Conservation (phyloP, 2,888 invertebrate species). For the Balanococcus diminutus region DNA sequence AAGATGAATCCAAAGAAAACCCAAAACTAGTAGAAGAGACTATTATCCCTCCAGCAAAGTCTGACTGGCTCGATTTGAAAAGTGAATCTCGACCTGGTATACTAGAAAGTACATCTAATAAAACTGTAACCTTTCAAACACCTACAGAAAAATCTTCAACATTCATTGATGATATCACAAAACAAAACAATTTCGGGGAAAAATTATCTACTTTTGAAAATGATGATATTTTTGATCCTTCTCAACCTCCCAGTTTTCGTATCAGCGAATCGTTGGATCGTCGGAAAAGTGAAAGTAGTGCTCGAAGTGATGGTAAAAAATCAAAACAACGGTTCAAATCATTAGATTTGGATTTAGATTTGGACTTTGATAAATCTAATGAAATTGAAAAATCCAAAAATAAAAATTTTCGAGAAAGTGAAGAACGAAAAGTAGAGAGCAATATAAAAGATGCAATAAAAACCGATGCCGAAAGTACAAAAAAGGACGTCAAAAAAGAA, state of each 20-base stretch:
- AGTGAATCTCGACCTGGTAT: not conserved
- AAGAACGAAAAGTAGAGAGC: not conserved
- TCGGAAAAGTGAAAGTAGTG: slow-evolving; percentile 25
- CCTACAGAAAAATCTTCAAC: not conserved
- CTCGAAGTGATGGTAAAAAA: not conserved
- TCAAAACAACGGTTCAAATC: slow-evolving; percentile 35
- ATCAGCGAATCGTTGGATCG: not conserved
- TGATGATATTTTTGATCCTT: not conserved
- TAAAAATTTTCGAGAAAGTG: not conserved
- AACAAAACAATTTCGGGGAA: not conserved
- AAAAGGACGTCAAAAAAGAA: not conserved
- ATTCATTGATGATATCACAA: not conserved
- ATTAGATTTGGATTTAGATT: slow-evolving; percentile 44
- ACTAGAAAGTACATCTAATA: not conserved
- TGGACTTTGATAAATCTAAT: slow-evolving; percentile 20
- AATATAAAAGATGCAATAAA: not conserved
- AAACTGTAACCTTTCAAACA: not conserved
- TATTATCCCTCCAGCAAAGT: not conserved
- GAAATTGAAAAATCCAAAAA: not conserved
- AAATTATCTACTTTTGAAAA: not conserved
- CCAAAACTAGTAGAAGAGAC: not conserved
- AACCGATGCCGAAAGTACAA: not conserved
- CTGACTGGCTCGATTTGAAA: slow-evolving; percentile 48
- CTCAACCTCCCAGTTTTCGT: not conserved
- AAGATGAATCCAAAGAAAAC: not conserved